A percentile compares a stretch with the other conserved stretches of the same genome.
phyloP scores from a whole-genome alignment of 2,888 invertebrate species.

The Heliconius charithonia region DNA sequence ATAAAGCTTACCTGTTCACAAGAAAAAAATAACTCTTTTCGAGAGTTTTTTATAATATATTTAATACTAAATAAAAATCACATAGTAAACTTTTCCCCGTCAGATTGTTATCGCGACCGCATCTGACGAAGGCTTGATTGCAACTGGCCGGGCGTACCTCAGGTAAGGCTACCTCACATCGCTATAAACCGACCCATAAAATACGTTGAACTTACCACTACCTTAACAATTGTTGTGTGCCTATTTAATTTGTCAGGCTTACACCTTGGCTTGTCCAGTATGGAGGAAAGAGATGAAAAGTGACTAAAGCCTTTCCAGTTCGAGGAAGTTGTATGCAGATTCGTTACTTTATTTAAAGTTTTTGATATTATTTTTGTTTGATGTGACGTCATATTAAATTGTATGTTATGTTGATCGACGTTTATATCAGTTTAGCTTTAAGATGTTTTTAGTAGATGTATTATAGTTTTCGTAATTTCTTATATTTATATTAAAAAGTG shows the following conservation, averaged over 20 bases:
- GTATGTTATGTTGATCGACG: not conserved
- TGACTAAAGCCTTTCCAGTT: slow-evolving; percentile 63
- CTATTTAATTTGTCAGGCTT: slow-evolving; percentile 50
- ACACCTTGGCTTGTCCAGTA: slow-evolving; percentile 56
- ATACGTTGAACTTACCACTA: slow-evolving; percentile 45
- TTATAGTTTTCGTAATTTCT: not conserved
- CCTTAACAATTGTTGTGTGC: slow-evolving; percentile 26
- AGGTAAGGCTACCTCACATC: slow-evolving; percentile 74
- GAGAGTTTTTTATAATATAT: not conserved
- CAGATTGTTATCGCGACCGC: slow-evolving; percentile 47
- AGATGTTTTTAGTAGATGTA: not conserved
- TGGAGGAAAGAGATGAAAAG: slow-evolving; percentile 71
- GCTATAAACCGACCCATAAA: slow-evolving; percentile 59
- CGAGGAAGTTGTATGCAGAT: slow-evolving; percentile 44
- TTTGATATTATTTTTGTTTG: not conserved
- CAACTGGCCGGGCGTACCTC: slow-evolving; percentile 68
- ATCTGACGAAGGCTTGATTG: slow-evolving; percentile 62
- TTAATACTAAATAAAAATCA: slow-evolving; percentile 6
- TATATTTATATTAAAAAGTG: not conserved
- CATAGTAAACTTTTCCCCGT: slow-evolving; percentile 10
- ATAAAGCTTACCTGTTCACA: not conserved
- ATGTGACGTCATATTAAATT: not conserved
- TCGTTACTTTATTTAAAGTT: slow-evolving; percentile 27
- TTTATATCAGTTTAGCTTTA: not conserved
- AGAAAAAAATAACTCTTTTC: not conserved